Evolutionary conservation across 2,113 vertebrate genomes (phyloP).

Genomic region (Ptychochromis oligacanthus): DNA sequence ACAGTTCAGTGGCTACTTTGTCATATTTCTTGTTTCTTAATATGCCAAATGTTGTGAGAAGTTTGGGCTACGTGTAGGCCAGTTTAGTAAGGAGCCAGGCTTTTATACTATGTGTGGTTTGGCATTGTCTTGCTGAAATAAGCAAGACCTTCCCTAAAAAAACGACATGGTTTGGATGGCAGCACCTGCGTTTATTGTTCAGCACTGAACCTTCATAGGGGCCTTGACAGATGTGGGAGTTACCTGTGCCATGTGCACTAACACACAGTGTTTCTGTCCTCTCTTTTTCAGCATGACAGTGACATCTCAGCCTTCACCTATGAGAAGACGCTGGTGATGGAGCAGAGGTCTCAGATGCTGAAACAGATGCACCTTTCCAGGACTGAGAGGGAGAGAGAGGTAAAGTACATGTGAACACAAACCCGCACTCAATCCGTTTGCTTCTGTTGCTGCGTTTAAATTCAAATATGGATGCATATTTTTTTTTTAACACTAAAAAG

Average conservation of each 20-base stretch:
- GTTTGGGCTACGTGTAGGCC: neutral
- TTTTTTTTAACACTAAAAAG: neutral
- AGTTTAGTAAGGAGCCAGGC: neutral
- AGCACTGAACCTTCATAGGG: too few relatives aligned
- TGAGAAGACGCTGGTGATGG: slow-evolving; percentile 96
- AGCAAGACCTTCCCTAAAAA: neutral
- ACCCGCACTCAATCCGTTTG: neutral
- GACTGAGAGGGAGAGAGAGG: slow-evolving; percentile 93
- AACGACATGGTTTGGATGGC: neutral
- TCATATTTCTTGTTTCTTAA: neutral
- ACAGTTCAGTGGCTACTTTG: neutral
- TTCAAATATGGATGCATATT: neutral
- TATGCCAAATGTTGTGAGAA: neutral
- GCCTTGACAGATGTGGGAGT: too few relatives aligned
- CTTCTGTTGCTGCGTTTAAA: neutral
- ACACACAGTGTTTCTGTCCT: neutral
- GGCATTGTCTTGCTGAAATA: neutral
- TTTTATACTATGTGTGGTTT: neutral
- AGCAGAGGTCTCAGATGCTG: slow-evolving; percentile 96
- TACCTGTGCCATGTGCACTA: too few relatives aligned
- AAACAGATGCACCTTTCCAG: slow-evolving; percentile 97
- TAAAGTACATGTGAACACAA: slow-evolving; percentile 52
- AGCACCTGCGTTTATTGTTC: neutral
- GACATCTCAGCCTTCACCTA: slow-evolving; percentile 98
- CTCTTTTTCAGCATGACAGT: slow-evolving; percentile 86